Evolutionary conservation across 2,888 invertebrate species (phyloP).

Genomic region (Hermodice carunculata): DNA sequence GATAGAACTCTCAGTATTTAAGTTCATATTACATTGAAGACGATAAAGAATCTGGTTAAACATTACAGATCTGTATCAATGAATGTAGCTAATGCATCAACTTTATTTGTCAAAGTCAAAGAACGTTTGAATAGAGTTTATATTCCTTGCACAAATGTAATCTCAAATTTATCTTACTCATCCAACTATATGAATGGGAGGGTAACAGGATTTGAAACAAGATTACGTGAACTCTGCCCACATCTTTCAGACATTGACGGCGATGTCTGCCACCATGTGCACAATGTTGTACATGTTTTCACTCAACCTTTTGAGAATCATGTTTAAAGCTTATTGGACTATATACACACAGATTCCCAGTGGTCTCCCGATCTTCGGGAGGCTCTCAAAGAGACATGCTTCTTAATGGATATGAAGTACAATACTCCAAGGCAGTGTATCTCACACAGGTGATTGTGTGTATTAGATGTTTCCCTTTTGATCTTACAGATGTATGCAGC

Average conservation of each 20-base stretch:
- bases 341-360: constrained; percentile 29
- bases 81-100: not conserved
- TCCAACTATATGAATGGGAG: not conserved
- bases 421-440: constrained; percentile 18
- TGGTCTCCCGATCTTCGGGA: constrained; percentile 27
- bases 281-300: constrained; percentile 30
- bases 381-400: constrained; percentile 14
- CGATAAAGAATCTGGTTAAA: not conserved
- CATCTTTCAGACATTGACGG: constrained; percentile 34
- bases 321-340: constrained; percentile 18
- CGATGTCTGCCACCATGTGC: constrained; percentile 34
- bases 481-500: too few relatives aligned
- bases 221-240: not conserved
- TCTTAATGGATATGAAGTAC: constrained; percentile 13
- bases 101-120: not conserved
- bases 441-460: constrained; percentile 30
- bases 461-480: constrained; percentile 29
- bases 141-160: not conserved
- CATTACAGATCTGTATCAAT: not conserved
- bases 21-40: not conserved
- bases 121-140: not conserved
- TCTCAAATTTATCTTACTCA: constrained; percentile 5
- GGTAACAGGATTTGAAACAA: not conserved
- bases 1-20: not conserved
- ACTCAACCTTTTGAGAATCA: constrained; percentile 11